Percentiles rank a stretch among this genome's conserved stretches.
phyloP scores from a whole-genome alignment of 2,888 invertebrate genomes.

The Phengaris arion region DNA sequence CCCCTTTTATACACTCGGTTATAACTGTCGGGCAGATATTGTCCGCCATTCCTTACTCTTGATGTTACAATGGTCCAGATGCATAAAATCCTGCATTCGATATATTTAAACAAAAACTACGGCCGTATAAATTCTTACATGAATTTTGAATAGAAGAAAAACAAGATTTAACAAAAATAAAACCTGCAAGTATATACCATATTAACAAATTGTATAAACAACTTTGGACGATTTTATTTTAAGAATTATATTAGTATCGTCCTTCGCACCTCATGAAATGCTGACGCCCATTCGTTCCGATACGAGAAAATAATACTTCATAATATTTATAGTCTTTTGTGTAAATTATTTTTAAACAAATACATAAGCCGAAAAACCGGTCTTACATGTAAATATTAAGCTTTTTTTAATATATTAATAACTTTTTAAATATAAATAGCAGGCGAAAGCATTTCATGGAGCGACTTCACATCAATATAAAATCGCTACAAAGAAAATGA shows the following conservation, averaged over 20 bases:
- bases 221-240: constrained; percentile 77
- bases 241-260: constrained; percentile 80
- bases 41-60: neutral
- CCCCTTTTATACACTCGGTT: neutral
- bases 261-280: constrained; percentile 65
- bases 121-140: constrained; percentile 42
- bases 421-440: constrained; percentile 34
- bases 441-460: constrained; percentile 65
- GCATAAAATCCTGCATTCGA: constrained; percentile 31
- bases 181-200: constrained; percentile 66
- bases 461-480: constrained; percentile 64
- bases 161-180: constrained; percentile 67
- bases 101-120: constrained; percentile 40
- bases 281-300: constrained; percentile 44
- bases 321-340: constrained; percentile 29
- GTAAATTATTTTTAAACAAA: constrained; percentile 30
- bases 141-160: constrained; percentile 51
- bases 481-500: constrained; percentile 74
- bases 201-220: constrained; percentile 74
- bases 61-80: constrained; percentile 33
- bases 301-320: constrained; percentile 32
- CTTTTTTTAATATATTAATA: constrained; percentile 28
- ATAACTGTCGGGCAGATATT: neutral
- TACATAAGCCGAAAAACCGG: constrained; percentile 38
- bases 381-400: constrained; percentile 37